Conservation (phyloP, 2,113 vertebrate species). For the Potamarius usumacintae region DNA sequence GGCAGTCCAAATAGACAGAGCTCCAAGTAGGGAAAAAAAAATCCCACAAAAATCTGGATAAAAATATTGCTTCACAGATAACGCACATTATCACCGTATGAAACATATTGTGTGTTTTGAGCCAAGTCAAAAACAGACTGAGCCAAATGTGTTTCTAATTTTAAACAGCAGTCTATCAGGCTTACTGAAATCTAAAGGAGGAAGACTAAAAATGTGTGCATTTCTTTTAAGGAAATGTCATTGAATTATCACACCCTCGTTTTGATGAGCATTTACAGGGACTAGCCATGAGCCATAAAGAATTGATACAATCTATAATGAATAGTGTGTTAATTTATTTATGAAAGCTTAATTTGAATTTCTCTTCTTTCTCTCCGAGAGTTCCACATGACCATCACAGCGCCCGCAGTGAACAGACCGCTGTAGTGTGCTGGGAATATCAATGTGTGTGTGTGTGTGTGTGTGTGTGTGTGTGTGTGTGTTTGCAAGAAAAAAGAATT, state of each 20-base stretch:
- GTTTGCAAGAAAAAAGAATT: conserved; percentile 10
- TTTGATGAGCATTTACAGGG: conserved; percentile 6
- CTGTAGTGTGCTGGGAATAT: conserved; percentile 43
- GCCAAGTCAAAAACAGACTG: conserved; percentile 16
- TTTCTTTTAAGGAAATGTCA: conserved; percentile 17
- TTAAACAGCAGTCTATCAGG: conserved; percentile 21
- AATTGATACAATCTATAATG: conserved; percentile 91
- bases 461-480: not conserved
- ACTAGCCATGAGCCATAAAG: conserved; percentile 74
- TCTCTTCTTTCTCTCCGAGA: conserved; percentile 60
- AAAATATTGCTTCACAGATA: conserved; percentile 10
- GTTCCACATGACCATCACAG: conserved; percentile 41
- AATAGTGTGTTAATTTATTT: conserved; percentile 76
- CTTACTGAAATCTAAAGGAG: not conserved
- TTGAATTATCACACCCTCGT: conserved; percentile 40
- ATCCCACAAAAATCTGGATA: not conserved
- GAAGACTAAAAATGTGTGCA: conserved; percentile 30
- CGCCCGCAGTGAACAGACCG: conserved; percentile 32
- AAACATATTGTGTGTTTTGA: conserved; percentile 4
- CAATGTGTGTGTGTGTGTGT: conserved; percentile 46
- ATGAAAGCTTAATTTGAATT: conserved; percentile 76
- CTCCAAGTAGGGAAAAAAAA: not conserved
- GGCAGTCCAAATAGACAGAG: not conserved
- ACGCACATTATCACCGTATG: not conserved
- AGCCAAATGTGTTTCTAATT: conserved; percentile 27